Percentiles rank a stretch among this genome's conserved stretches.
These are phyloP conservation scores for Drosophila yooni DNA, from an alignment of 2,888 invertebrate genomes.

Conservation along the genomic window DNA sequence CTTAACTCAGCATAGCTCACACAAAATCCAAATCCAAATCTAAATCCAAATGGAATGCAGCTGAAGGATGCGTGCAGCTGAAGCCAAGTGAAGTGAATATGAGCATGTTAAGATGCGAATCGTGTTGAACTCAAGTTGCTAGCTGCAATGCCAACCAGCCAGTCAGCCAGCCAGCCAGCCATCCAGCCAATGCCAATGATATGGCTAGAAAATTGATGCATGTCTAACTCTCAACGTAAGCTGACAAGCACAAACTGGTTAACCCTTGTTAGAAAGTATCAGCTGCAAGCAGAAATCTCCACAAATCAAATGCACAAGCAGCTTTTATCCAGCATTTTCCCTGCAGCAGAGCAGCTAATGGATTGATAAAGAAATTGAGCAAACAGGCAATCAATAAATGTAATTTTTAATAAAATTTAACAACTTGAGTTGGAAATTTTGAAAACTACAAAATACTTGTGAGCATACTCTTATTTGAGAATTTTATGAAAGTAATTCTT, in stretches of 20 bases:
- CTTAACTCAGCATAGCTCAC: constrained; percentile 60
- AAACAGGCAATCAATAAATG: neutral
- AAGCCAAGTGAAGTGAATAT: constrained; percentile 12
- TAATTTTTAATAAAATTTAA: neutral
- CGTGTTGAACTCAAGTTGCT: constrained; percentile 5
- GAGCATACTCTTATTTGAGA: neutral
- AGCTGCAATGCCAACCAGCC: constrained; percentile 6
- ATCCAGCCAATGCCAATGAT: constrained; percentile 25
- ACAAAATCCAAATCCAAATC: neutral
- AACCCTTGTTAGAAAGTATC: constrained; percentile 6
- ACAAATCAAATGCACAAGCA: neutral
- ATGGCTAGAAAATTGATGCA: constrained; percentile 32
- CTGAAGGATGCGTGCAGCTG: constrained; percentile 4
- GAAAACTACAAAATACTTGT: neutral
- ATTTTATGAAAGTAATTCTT: too few relatives aligned
- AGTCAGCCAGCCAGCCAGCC: neutral
- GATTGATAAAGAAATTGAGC: neutral
- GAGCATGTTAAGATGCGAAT: constrained; percentile 1
- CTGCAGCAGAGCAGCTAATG: neutral
- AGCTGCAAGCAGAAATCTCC: constrained; percentile 8
- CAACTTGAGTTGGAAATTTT: rapidly evolving
- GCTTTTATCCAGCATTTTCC: neutral
- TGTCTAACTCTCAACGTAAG: neutral
- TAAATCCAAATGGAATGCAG: constrained; percentile 14
- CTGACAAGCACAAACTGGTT: neutral